These are phyloP conservation scores for Gerris lacustris DNA, from an alignment of 2,888 invertebrate genomes.

Conservation along the genomic window DNA sequence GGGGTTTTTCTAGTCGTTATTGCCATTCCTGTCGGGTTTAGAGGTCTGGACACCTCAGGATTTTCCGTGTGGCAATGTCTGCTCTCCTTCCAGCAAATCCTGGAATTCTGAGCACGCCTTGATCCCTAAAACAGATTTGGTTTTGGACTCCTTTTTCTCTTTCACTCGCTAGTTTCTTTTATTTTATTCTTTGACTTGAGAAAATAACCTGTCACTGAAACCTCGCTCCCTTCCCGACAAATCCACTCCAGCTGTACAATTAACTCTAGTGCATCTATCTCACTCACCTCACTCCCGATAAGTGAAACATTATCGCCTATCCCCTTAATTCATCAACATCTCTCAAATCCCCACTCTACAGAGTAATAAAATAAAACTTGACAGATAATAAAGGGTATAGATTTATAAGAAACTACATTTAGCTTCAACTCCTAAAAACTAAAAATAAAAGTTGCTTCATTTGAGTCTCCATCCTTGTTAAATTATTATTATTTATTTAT, in stretches of 20 bases:
- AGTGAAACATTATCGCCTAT: neutral
- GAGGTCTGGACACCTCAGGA: neutral
- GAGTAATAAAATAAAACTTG: neutral
- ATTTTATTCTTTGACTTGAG: neutral
- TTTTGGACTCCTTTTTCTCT: neutral
- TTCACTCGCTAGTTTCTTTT: neutral
- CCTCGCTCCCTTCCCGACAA: neutral
- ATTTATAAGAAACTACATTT: too few species aligned
- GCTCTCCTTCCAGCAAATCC: too few species aligned
- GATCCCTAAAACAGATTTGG: neutral
- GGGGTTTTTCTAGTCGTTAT: neutral
- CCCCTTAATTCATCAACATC: neutral
- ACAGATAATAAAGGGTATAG: neutral
- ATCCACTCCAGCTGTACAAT: slow-evolving; percentile 1
- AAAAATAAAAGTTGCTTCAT: too few species aligned
- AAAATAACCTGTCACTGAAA: neutral
- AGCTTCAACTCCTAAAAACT: too few species aligned
- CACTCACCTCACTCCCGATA: neutral
- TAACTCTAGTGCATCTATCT: neutral
- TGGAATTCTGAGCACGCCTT: neutral
- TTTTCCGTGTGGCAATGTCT: too few species aligned
- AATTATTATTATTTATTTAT: too few species aligned
- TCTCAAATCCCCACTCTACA: neutral
- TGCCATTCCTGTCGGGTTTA: slow-evolving; percentile 1
- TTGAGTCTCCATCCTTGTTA: too few species aligned